phyloP scores from a whole-genome alignment of 2,797 vertebrate genomes.

The Ptychadena robeensis region DNA sequence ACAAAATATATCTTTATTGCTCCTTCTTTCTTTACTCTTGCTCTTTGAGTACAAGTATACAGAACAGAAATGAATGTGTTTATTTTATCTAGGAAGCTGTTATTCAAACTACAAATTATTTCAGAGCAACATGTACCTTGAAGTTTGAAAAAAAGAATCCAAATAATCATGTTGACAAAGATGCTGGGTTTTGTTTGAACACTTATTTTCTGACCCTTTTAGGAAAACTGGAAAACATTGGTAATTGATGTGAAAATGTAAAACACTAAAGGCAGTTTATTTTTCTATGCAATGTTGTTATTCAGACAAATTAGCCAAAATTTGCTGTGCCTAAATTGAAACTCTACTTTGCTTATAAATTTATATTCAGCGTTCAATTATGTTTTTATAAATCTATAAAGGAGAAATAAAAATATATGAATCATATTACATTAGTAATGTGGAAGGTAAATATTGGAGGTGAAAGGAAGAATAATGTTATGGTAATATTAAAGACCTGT shows the following conservation, averaged over 20 bases:
- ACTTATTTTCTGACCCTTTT: slow-evolving; percentile 30
- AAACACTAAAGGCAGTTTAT: neutral
- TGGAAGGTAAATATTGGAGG: too few species aligned
- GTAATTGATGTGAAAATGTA: slow-evolving; percentile 28
- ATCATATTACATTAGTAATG: too few species aligned
- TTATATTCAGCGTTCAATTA: too few species aligned
- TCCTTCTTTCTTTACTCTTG: slow-evolving; percentile 26
- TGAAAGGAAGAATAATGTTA: too few species aligned
- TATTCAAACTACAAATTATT: slow-evolving; percentile 49
- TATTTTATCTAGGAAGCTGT: slow-evolving; percentile 30
- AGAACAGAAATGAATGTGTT: slow-evolving; percentile 32
- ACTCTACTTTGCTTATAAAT: too few species aligned
- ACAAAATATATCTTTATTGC: slow-evolving; percentile 43
- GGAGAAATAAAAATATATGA: too few species aligned
- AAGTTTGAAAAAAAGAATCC: slow-evolving; percentile 36
- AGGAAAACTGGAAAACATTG: neutral
- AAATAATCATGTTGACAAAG: slow-evolving; percentile 11
- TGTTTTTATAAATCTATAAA: too few species aligned
- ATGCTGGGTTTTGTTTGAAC: slow-evolving; percentile 14
- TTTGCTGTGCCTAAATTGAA: neutral
- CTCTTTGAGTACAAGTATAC: slow-evolving; percentile 3
- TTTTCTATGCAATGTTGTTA: neutral
- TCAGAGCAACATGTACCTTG: slow-evolving; percentile 21
- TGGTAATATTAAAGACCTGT: too few species aligned
- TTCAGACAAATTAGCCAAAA: neutral